phyloP scores from a whole-genome alignment of 2,113 vertebrate genomes.

The Anarrhichthys ocellatus region DNA sequence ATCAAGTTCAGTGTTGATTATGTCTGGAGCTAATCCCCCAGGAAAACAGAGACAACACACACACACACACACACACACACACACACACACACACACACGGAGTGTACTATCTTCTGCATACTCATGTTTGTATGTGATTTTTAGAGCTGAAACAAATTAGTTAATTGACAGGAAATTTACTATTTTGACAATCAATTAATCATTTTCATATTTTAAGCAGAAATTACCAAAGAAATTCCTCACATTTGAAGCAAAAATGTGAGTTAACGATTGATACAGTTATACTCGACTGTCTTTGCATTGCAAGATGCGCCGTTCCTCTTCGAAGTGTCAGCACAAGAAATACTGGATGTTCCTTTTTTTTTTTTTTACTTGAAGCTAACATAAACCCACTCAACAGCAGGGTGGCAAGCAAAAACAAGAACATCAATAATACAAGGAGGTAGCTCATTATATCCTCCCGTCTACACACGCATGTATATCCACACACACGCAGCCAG shows the following conservation, averaged over 20 bases:
- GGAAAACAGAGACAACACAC: background rate
- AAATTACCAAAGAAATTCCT: background rate
- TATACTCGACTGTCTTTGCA: background rate
- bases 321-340: background rate
- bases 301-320: background rate
- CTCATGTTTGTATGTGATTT: background rate
- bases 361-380: conserved; percentile 1
- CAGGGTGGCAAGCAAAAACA: conserved; percentile 77
- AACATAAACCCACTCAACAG: conserved; percentile 72
- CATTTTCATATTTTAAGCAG: background rate
- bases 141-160: background rate
- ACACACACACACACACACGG: background rate
- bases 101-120: background rate
- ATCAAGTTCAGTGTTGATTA: conserved; percentile 15
- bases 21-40: background rate
- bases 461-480: conserved; percentile 64
- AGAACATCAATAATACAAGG: conserved; percentile 86
- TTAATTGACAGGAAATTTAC: background rate
- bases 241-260: background rate
- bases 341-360: background rate
- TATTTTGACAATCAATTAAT: background rate
- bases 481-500: conserved; percentile 55
- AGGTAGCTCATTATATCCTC: conserved; percentile 73
- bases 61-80: background rate
- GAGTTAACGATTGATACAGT: background rate